Percentiles rank a stretch among this genome's conserved stretches.
Evolutionary conservation across 2,797 vertebrate genomes (phyloP).

Genomic region (Anas bahamensis): DNA sequence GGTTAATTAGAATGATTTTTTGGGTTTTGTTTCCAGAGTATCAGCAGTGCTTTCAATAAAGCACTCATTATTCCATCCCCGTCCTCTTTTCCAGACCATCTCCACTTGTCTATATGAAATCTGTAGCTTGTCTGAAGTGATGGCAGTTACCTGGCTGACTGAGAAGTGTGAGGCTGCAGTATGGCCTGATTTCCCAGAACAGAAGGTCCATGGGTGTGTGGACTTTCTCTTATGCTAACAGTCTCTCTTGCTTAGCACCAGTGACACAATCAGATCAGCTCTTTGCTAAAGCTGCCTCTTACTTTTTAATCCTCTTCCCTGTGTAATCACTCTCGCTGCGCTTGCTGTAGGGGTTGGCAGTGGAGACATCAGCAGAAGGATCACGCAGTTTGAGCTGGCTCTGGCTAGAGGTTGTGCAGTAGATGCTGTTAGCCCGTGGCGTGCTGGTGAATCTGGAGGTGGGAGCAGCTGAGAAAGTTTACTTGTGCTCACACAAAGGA

Average conservation of each 20-base stretch:
- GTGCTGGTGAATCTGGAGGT: not conserved
- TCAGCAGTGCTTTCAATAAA: not conserved
- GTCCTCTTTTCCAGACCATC: not conserved
- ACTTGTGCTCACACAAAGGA: not conserved
- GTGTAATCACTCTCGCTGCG: not conserved
- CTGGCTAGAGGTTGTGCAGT: not conserved
- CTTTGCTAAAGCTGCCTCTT: not conserved
- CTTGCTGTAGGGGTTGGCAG: not conserved
- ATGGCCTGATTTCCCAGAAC: not conserved
- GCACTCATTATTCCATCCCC: not conserved
- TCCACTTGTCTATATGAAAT: not conserved
- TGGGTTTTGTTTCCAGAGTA: not conserved
- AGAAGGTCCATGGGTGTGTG: not conserved
- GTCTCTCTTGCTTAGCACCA: fast-evolving
- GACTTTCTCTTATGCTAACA: not conserved
- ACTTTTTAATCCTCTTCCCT: not conserved
- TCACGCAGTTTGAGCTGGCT: fast-evolving
- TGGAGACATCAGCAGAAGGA: not conserved
- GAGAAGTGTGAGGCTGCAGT: not conserved
- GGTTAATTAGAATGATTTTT: not conserved
- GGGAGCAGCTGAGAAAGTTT: not conserved
- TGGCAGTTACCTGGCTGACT: not conserved
- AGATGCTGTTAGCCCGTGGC: not conserved
- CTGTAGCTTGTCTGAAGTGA: not conserved
- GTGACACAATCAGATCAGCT: not conserved